Conservation (phyloP, 1,140 invertebrate genomes). For the Drosophila punjabiensis region DNA sequence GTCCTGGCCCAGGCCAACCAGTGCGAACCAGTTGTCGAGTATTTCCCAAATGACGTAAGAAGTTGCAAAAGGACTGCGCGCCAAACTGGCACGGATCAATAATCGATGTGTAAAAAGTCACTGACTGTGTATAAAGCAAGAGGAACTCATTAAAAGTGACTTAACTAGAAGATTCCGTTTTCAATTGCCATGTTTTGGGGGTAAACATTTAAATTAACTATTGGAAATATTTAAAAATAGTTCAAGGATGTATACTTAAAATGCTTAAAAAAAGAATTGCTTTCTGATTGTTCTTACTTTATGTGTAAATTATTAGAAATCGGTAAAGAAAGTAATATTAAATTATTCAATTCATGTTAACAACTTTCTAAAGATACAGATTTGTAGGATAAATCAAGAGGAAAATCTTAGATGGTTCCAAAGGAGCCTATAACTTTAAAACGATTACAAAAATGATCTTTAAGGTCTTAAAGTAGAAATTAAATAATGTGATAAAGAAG, state of each 20-base stretch:
- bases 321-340: background rate
- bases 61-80: conserved; percentile 58
- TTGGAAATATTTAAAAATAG: background rate
- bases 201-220: background rate
- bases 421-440: too few species aligned
- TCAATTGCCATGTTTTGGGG: background rate
- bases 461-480: too few species aligned
- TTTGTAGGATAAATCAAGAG: background rate
- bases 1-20: conserved; percentile 4
- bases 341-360: background rate
- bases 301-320: background rate
- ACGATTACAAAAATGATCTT: too few species aligned
- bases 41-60: conserved; percentile 62
- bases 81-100: conserved; percentile 57
- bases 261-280: background rate
- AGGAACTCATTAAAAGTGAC: conserved; percentile 33
- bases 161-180: background rate
- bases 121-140: conserved; percentile 25
- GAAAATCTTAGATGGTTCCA: too few species aligned
- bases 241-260: accelerated
- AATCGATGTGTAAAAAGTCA: conserved; percentile 56
- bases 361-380: background rate
- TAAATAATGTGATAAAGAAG: too few species aligned
- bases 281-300: background rate
- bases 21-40: conserved; percentile 46